Conservation (phyloP, 2,797 vertebrate species). For the Semotilus atromaculatus region DNA sequence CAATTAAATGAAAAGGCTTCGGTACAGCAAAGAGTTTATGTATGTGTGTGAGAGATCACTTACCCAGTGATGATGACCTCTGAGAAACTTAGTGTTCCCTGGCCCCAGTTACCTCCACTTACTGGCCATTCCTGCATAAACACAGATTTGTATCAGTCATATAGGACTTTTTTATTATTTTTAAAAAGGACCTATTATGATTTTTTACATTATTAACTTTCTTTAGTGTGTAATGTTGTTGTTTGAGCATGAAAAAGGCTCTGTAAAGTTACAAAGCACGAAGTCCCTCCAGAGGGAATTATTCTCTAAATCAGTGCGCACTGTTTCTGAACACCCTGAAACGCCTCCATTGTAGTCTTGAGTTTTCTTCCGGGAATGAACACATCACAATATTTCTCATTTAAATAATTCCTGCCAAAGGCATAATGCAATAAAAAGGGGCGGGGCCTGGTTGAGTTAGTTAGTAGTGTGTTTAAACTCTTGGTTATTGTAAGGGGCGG, state of each 20-base stretch:
- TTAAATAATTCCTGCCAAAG: background rate
- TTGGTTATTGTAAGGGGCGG: background rate
- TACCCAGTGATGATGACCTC: conserved; percentile 99
- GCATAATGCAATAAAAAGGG: background rate
- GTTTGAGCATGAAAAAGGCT: background rate
- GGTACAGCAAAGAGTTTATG: background rate
- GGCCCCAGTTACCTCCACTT: conserved; percentile 96
- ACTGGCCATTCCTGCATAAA: conserved; percentile 93
- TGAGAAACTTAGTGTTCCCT: conserved; percentile 94
- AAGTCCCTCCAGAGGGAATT: background rate
- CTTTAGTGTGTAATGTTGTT: background rate
- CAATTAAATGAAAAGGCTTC: background rate
- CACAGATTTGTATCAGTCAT: conserved; percentile 30
- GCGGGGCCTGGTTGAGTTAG: background rate
- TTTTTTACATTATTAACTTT: background rate
- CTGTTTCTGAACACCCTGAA: background rate
- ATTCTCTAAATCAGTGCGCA: background rate
- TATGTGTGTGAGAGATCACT: conserved; percentile 60
- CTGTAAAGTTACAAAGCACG: background rate
- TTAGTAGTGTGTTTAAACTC: background rate
- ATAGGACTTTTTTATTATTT: too few relatives aligned
- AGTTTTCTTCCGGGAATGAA: background rate
- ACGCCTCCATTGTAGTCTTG: background rate
- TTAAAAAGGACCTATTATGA: background rate
- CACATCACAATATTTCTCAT: background rate